These are phyloP conservation scores for Sminthurinus aureus DNA, from an alignment of 2,888 invertebrate genomes.

Conservation along the genomic window DNA sequence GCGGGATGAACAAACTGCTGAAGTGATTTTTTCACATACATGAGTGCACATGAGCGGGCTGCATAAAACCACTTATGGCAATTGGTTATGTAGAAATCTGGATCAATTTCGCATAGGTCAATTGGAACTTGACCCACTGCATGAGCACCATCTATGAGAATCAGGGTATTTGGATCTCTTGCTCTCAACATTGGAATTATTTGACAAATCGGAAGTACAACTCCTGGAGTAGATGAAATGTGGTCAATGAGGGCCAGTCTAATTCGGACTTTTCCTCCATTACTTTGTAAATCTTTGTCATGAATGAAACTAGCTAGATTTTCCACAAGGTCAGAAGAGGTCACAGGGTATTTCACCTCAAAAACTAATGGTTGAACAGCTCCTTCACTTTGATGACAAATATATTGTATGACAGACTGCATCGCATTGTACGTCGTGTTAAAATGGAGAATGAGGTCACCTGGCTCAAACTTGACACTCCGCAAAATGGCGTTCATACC, in stretches of 20 bases:
- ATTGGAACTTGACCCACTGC: conserved; percentile 53
- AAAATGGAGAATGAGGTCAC: conserved; percentile 49
- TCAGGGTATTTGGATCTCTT: conserved; percentile 40
- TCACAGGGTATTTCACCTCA: no score
- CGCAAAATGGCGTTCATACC: conserved; percentile 53
- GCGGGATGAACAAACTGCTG: conserved; percentile 51
- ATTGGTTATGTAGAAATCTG: conserved; percentile 53
- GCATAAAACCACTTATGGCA: conserved; percentile 52
- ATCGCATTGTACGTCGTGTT: conserved; percentile 47
- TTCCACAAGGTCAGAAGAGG: no score
- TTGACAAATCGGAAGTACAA: conserved; percentile 46
- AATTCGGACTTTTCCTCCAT: no score
- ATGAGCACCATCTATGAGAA: conserved; percentile 56
- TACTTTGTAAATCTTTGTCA: no score
- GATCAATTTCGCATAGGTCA: conserved; percentile 41
- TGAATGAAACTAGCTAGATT: no score
- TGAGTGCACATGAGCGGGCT: conserved; percentile 41
- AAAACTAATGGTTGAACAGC: no score
- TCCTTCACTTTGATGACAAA: conserved; percentile 29
- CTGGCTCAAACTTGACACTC: conserved; percentile 42
- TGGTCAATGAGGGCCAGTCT: no score
- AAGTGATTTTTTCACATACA: conserved; percentile 47
- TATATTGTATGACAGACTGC: conserved; percentile 43
- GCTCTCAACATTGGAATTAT: conserved; percentile 48
- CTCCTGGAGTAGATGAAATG: conserved; percentile 38